Evolutionary conservation across 2,888 invertebrate species (phyloP), one percentile per base, ranked within the genome.

Genomic region (Camptogramma bilineatum): DNA sequence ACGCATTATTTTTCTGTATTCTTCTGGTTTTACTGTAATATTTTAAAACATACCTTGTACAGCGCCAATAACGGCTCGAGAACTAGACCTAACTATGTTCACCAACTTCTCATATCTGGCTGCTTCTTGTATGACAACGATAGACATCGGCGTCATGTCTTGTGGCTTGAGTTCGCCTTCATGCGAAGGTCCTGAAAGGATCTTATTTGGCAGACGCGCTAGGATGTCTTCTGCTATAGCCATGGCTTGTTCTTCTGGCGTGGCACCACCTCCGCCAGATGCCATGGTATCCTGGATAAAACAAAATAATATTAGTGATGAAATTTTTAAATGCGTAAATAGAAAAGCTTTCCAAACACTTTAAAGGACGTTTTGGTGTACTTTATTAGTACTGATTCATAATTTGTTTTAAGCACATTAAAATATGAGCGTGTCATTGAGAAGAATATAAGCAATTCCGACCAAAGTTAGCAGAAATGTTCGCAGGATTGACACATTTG

Each of bases 81-180:
- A 92, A 83, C 97, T 98, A 21, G 85, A 88, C 60, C 96, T 92
- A 51, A 98, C 96, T n/a, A 96, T 94, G 5, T 79, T 83, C n/a
- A 97, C 94, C 7, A 98, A 92, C 54, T 94, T 94, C 68, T 97
- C 97, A 77, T 96, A 97, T 54, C 97, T 87, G 7, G 95, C 96
- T 91, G 97, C 96, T 86, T 97, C 97, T 85, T 97, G 97, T 3
- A 98, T 96, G 57, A 98, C 93, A 0, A 98, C 98, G 0, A 98
- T 98, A 79, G 98, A 98, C 97, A 98, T 97, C 75, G 98, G 98
- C 9, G 93, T 98, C 97, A 85, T 95, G 88, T 89, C 98, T 94
- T 73, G 94, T 83, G 62, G 97, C 96, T 61, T 98, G 95, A 94
- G 96, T 96, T 88, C 96, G 94, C 83, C 94, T 86, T 81, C 96